Evolutionary conservation across 2,797 vertebrate genomes (phyloP).

Genomic region (Parotocinclus haroldoi): DNA sequence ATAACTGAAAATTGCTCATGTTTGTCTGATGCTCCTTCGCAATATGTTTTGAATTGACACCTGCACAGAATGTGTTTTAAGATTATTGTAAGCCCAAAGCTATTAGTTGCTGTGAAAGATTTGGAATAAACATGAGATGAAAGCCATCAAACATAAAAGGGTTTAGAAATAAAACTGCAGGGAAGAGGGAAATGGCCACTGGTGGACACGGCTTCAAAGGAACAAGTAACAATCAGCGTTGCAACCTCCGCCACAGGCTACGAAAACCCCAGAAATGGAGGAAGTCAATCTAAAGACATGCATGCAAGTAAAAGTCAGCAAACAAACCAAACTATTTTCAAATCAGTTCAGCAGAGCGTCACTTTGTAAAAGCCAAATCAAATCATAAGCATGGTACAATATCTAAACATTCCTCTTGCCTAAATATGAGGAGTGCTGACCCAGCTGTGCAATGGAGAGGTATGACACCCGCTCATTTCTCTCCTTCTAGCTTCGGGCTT

Average conservation of each 20-base stretch:
- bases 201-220: conserved; percentile 10
- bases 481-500: conserved; percentile 20
- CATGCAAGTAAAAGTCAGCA: not conserved
- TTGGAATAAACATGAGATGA: not conserved
- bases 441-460: conserved; percentile 4
- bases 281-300: not conserved
- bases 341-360: not conserved
- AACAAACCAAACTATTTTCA: not conserved
- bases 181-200: conserved; percentile 3
- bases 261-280: not conserved
- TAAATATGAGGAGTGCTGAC: conserved; percentile 10
- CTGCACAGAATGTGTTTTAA: not conserved
- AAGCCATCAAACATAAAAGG: conserved; percentile 3
- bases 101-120: not conserved
- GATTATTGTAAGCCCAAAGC: not conserved
- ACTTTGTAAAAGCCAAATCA: no score
- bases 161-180: conserved; percentile 23
- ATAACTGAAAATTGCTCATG: no score
- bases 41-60: not conserved
- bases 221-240: not conserved
- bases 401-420: no score
- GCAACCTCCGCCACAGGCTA: not conserved
- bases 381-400: no score
- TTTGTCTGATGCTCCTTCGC: not conserved
- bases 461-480: conserved; percentile 18